Conservation (phyloP, 2,888 invertebrate genomes). For the Nasonia oneida region DNA sequence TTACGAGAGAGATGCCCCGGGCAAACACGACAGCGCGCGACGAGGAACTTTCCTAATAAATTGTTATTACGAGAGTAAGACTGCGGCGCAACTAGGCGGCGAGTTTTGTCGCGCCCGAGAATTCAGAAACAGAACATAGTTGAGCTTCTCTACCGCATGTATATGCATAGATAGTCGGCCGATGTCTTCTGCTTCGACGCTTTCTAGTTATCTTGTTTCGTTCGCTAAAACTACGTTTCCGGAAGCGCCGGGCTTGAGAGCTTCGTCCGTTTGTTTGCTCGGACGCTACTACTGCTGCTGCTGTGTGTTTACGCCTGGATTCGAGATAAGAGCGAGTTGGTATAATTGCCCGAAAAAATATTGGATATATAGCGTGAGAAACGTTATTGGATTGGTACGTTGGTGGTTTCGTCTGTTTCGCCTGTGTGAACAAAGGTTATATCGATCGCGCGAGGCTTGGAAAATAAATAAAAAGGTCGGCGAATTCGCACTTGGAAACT, state of each 20-base stretch:
- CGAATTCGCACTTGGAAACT: no score
- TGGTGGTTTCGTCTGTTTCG: no score
- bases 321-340: neutral
- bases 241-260: neutral
- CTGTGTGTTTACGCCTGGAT: neutral
- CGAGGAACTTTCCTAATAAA: slow-evolving; percentile 59
- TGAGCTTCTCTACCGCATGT: neutral
- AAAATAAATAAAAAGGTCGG: no score
- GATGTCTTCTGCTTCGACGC: slow-evolving; percentile 49
- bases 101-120: slow-evolving; percentile 44
- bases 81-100: neutral
- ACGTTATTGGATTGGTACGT: no score
- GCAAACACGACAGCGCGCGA: slow-evolving; percentile 3
- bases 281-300: neutral
- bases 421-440: no score
- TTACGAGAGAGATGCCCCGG: slow-evolving; percentile 15
- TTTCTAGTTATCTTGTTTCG: slow-evolving; percentile 37
- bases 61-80: slow-evolving; percentile 58
- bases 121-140: slow-evolving; percentile 21
- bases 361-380: neutral
- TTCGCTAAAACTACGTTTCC: slow-evolving; percentile 18
- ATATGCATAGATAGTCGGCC: neutral
- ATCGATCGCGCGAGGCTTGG: no score
- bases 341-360: neutral
- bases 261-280: slow-evolving; percentile 16